Conservation (phyloP, 2,888 invertebrate species). For the Tricholauxania praeusta region DNA sequence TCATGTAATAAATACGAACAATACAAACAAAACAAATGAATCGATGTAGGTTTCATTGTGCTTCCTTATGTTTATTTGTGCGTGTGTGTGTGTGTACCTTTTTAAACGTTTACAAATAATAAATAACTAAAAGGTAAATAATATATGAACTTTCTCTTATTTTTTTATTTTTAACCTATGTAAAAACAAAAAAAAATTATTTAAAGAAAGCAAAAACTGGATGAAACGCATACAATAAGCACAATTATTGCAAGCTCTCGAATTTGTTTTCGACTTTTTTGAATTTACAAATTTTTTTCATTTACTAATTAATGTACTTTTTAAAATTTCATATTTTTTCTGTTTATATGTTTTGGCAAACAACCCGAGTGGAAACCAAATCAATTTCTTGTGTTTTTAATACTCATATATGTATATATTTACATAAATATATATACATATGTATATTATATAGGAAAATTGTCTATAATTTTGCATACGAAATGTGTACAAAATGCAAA, state of each 20-base stretch:
- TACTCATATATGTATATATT: conserved; percentile 25
- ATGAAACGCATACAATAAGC: not conserved
- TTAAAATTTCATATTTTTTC: conserved; percentile 5
- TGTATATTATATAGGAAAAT: conserved; percentile 36
- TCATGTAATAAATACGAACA: conserved; percentile 37
- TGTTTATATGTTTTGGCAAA: conserved; percentile 49
- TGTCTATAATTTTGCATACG: conserved; percentile 49
- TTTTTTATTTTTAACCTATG: conserved; percentile 12
- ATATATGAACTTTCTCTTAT: conserved; percentile 12
- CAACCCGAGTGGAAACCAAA: conserved; percentile 85
- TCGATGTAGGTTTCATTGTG: conserved; percentile 49
- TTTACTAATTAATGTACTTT: conserved; percentile 1
- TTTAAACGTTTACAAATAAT: conserved; percentile 40
- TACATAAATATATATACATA: conserved; percentile 39
- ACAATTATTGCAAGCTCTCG: conserved; percentile 12
- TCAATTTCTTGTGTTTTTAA: conserved; percentile 69
- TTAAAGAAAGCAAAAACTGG: not conserved
- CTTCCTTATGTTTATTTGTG: conserved; percentile 47
- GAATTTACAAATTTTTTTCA: conserved; percentile 34
- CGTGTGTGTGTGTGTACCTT: conserved; percentile 49
- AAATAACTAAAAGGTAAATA: conserved; percentile 47
- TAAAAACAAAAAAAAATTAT: conserved; percentile 27
- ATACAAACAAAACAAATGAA: conserved; percentile 36
- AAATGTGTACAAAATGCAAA: conserved; percentile 46
- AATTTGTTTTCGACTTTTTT: conserved; percentile 44